A percentile compares a stretch with the other conserved stretches of the same genome.
phyloP scores from a whole-genome alignment of 1,140 invertebrate species.

The Himalopsyche phryganea region DNA sequence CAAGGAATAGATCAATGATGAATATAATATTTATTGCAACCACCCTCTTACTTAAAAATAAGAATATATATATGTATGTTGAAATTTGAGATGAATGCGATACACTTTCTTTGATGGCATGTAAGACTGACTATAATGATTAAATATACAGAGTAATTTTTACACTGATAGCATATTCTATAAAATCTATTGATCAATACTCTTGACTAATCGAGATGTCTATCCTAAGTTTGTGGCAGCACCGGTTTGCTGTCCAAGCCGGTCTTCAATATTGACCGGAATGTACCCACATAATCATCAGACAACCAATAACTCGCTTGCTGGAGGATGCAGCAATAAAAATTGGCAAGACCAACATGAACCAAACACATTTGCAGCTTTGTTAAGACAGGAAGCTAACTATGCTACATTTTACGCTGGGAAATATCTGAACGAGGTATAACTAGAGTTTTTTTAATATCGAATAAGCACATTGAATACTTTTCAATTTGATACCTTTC shows the following conservation, averaged over 20 bases:
- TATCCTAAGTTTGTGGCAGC: slow-evolving; percentile 67
- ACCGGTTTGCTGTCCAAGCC: slow-evolving; percentile 85
- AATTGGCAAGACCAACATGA: slow-evolving; percentile 67
- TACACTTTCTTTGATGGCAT: too few species aligned
- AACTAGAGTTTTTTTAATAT: slow-evolving; percentile 7
- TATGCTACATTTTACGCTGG: slow-evolving; percentile 83
- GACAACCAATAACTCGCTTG: slow-evolving; percentile 72
- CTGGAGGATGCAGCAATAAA: slow-evolving; percentile 70
- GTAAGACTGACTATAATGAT: too few species aligned
- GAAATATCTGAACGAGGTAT: slow-evolving; percentile 81
- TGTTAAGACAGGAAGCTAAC: slow-evolving; percentile 57
- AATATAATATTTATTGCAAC: too few species aligned
- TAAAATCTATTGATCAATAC: too few species aligned
- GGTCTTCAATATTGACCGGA: slow-evolving; percentile 82
- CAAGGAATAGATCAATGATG: too few species aligned
- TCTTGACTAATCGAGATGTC: not conserved
- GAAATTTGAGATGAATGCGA: too few species aligned
- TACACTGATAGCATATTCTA: too few species aligned
- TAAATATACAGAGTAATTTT: too few species aligned
- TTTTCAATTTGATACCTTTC: too few species aligned
- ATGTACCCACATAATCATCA: slow-evolving; percentile 80
- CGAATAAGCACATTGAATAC: not conserved
- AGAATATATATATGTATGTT: too few species aligned
- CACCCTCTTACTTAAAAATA: too few species aligned
- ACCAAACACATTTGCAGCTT: slow-evolving; percentile 62